Evolutionary conservation across 2,888 invertebrate genomes (phyloP), one percentile per base, ranked within the genome.

Genomic region (Frankliniella intonsa): DNA sequence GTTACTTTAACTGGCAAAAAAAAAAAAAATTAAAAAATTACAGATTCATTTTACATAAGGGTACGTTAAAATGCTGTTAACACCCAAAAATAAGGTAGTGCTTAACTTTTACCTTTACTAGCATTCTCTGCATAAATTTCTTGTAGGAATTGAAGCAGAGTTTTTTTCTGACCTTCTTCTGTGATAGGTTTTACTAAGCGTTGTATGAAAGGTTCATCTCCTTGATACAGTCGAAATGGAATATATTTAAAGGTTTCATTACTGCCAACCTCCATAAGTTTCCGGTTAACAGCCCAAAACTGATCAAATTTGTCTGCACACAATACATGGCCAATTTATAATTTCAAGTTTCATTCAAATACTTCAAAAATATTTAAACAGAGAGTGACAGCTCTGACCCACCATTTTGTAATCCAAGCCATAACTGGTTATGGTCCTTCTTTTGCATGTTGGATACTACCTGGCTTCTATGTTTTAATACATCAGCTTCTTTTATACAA

Each of bases 251-350:
- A 97, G 82, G 93, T 91, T 81, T 94, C 94, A 81, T 92, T 93
- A 84, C 91, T 91, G 0, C 93, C 90, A 79, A 87, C 86, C 87
- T 98, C 98, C 98, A 99, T 99, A 82, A 99, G 89, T 87, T 96
- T 93, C 85, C 97, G 92, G 88, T 99, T 99, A 17, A 99, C 94
- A 5, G 97, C 94, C 99, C 99, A 99, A 88, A 99, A 99, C 88
- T 98, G 98, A 88, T 99, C 99, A 89, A 99, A 99, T 89, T 97
- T 97, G 88, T 98, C 96, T 95, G 88, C 81, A 84, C 82, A 79
- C 0, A 62, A 62, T 12, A 7, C 38, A 38, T 38, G 38, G 2
- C 38, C 38, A 38, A 38, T 38, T 38, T 3, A 38, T 3, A 38
- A 38, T 38, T 38, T 38, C 38, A 38, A 38, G 38, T 38, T 62